Base-by-base conservation (phyloP, 1,140 invertebrate genomes). In the Pogonognathellus flavescens region DNA sequence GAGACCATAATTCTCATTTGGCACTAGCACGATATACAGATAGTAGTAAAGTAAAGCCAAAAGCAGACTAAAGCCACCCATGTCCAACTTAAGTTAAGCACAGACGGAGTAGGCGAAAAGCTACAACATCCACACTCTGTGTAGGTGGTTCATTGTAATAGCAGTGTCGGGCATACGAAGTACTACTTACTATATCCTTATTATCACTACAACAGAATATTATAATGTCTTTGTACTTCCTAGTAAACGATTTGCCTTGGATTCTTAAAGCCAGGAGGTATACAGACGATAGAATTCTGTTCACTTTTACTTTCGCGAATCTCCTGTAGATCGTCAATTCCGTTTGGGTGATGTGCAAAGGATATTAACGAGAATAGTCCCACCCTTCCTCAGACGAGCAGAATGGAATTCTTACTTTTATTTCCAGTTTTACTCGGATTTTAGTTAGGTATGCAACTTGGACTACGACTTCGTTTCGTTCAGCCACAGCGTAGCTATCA, bases 1-100 rank as follows among this genome's bases (percentile, higher is more conserved):
- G 81, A 72, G 80, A 62, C 85, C 85, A 86, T 86, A 86, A 86
- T 81, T 86, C 85, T 86, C 84, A 85, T 85, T 85, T 85, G 84
- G 84, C 84, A 85, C 76, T 82, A 76, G 70, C 50, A 84, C 66
- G 57, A 70, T 55, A 84, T 60, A 84, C 31, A 52, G 41, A 84
- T 55, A 55, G 52, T 57, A 80, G 2, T 41, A 20, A 41, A 41
- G 31, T 41, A 41, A 41, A 41, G 31, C 31, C 31, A 41, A n/a
- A n/a, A 41, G 31, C 31, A 41, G 49, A 82, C 52, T 82, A 82
- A 82, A 70, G 66, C 49, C 41, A 52, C 16, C 60, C 55, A 83
- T 55, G 53, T 76, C 70, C 70, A 76, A 76, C 25, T 31, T 25
- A 66, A 20, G 1, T 66, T 66, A 66, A 66, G 62, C 25, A 41